Conservation (phyloP, 2,888 invertebrate genomes). For the Cephus spinipes region DNA sequence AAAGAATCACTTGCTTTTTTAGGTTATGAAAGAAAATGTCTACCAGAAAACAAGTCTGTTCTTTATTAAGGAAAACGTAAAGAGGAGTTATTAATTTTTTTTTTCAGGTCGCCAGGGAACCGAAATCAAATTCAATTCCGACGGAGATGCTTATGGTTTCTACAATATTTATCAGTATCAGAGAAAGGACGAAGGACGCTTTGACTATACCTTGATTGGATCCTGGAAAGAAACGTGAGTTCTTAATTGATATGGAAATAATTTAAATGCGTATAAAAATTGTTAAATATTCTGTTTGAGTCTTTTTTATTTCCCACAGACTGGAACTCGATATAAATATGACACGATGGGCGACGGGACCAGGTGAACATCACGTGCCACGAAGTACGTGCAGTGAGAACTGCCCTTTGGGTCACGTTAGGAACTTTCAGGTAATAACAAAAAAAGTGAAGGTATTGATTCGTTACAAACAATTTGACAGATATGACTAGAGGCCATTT, state of each 20-base stretch:
- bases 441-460: too few species aligned
- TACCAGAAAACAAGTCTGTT: too few species aligned
- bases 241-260: not conserved
- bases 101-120: constrained; percentile 68
- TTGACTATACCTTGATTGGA: constrained; percentile 72
- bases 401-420: constrained; percentile 72
- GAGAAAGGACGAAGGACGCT: constrained; percentile 67
- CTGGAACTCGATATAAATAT: constrained; percentile 66
- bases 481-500: too few species aligned
- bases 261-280: not conserved
- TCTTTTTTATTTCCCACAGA: constrained; percentile 45
- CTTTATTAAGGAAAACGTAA: too few species aligned
- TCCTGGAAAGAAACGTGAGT: constrained; percentile 72
- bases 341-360: constrained; percentile 66
- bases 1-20: too few species aligned
- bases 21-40: too few species aligned
- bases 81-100: constrained; percentile 11
- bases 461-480: too few species aligned
- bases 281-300: not conserved
- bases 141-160: constrained; percentile 77
- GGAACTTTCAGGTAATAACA: constrained; percentile 69
- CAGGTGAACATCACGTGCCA: constrained; percentile 64
- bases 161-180: constrained; percentile 80
- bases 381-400: constrained; percentile 74
- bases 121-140: constrained; percentile 72